phyloP scores from a whole-genome alignment of 1,140 invertebrate species.

The Hormaphis cornu region DNA sequence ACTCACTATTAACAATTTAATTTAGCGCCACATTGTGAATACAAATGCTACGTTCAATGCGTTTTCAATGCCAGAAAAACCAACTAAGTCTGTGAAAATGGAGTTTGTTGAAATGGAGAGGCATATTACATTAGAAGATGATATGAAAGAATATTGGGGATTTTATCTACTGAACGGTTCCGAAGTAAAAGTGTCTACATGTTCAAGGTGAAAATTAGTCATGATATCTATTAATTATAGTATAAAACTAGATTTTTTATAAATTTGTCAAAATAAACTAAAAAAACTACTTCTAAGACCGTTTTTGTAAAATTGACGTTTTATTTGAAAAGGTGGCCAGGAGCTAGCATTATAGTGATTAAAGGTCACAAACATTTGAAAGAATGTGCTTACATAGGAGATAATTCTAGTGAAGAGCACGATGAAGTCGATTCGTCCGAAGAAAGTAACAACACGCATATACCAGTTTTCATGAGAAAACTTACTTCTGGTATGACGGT shows the following conservation, averaged over 20 bases:
- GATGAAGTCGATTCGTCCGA: slow-evolving; percentile 29
- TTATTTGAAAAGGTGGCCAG: slow-evolving; percentile 54
- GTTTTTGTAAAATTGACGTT: not conserved
- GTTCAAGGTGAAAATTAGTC: slow-evolving; percentile 51
- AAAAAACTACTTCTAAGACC: not conserved
- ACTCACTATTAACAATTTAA: too few relatives aligned
- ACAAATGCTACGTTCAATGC: slow-evolving; percentile 68
- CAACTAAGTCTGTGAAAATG: slow-evolving; percentile 47
- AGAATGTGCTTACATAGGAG: slow-evolving; percentile 69
- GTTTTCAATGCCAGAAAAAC: slow-evolving; percentile 55
- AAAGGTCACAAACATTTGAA: slow-evolving; percentile 64
- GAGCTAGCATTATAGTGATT: slow-evolving; percentile 63
- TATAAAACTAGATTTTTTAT: too few relatives aligned
- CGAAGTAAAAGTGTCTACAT: slow-evolving; percentile 60
- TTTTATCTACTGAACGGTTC: slow-evolving; percentile 69
- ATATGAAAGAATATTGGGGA: slow-evolving; percentile 75
- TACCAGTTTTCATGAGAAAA: slow-evolving; percentile 31
- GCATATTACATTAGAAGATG: slow-evolving; percentile 58
- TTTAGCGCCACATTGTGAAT: slow-evolving; percentile 56
- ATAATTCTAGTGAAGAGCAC: slow-evolving; percentile 58
- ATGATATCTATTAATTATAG: too few relatives aligned
- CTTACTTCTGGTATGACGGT: slow-evolving; percentile 27
- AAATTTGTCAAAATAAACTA: too few relatives aligned
- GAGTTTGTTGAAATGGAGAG: slow-evolving; percentile 57
- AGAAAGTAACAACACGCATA: slow-evolving; percentile 27